A percentile compares a stretch with the other conserved stretches of the same genome.
These are phyloP conservation scores for Merodon equestris DNA, from an alignment of 2,888 invertebrate species.

Conservation along the genomic window DNA sequence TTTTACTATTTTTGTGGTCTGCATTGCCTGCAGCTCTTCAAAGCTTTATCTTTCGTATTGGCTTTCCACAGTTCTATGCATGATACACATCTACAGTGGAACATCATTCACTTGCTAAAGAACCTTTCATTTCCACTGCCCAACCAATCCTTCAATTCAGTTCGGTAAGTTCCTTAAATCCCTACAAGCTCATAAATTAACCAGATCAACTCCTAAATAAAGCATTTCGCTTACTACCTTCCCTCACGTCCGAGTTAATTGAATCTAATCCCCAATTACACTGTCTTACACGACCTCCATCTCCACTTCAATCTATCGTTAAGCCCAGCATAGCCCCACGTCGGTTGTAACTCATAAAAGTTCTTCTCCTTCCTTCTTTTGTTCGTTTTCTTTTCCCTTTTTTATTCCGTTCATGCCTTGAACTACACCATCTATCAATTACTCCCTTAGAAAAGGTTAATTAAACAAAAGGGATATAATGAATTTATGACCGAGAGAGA, in stretches of 20 bases:
- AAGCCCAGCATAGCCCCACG: background rate
- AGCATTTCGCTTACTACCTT: too few relatives aligned
- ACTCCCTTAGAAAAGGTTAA: slow-evolving; percentile 48
- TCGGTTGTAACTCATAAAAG: background rate
- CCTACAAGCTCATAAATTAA: too few relatives aligned
- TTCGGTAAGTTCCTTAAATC: too few relatives aligned
- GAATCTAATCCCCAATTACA: slow-evolving; percentile 49
- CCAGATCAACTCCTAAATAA: too few relatives aligned
- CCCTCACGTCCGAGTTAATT: slow-evolving; percentile 26
- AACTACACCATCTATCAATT: slow-evolving; percentile 54
- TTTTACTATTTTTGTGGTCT: too few relatives aligned
- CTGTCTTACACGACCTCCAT: slow-evolving; percentile 2
- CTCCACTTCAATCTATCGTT: slow-evolving; percentile 4
- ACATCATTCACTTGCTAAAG: too few relatives aligned
- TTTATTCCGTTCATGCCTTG: slow-evolving; percentile 16
- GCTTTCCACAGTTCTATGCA: too few relatives aligned
- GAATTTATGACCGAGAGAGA: slow-evolving; percentile 26
- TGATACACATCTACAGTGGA: too few relatives aligned
- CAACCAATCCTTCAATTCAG: too few relatives aligned
- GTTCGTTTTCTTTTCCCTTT: slow-evolving; percentile 3
- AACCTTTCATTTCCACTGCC: too few relatives aligned
- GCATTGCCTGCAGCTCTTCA: too few relatives aligned
- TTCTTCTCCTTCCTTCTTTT: background rate
- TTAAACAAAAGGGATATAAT: slow-evolving; percentile 61
- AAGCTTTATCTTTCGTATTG: too few relatives aligned